These are phyloP conservation scores for Tupaia tana DNA, from an alignment of 2,113 vertebrate genomes.

Conservation along the genomic window DNA sequence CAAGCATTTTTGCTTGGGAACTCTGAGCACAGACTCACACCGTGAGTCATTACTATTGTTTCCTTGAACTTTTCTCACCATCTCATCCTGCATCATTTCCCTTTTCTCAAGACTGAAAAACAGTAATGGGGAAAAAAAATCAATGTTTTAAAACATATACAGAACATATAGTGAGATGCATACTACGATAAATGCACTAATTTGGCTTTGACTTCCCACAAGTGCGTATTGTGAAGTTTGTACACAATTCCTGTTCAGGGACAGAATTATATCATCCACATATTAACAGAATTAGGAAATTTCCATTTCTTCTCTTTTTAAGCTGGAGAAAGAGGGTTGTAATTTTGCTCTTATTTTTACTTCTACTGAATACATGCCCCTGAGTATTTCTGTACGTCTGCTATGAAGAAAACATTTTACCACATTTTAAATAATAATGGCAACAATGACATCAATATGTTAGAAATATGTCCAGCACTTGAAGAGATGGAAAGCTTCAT, in stretches of 20 bases:
- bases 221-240: not conserved
- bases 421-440: not conserved
- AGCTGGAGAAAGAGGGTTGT: not conserved
- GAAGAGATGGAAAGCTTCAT: not conserved
- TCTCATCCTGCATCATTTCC: slow-evolving; percentile 85
- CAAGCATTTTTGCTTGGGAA: slow-evolving; percentile 84
- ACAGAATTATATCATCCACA: not conserved
- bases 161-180: slow-evolving; percentile 65
- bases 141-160: slow-evolving; percentile 43
- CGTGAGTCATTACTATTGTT: slow-evolving; percentile 89
- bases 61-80: slow-evolving; percentile 86
- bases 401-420: not conserved
- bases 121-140: slow-evolving; percentile 74
- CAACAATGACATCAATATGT: not conserved
- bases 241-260: not conserved
- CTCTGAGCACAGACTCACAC: slow-evolving; percentile 65
- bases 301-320: not conserved
- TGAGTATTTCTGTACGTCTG: not conserved
- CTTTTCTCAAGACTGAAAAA: slow-evolving; percentile 86
- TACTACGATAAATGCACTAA: not conserved
- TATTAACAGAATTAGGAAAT: not conserved
- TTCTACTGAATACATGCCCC: not conserved
- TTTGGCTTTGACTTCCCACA: not conserved
- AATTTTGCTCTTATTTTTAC: not conserved
- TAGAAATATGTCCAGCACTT: not conserved